Conservation (phyloP, 2,797 vertebrate species). For the Euthynnus affinis region DNA sequence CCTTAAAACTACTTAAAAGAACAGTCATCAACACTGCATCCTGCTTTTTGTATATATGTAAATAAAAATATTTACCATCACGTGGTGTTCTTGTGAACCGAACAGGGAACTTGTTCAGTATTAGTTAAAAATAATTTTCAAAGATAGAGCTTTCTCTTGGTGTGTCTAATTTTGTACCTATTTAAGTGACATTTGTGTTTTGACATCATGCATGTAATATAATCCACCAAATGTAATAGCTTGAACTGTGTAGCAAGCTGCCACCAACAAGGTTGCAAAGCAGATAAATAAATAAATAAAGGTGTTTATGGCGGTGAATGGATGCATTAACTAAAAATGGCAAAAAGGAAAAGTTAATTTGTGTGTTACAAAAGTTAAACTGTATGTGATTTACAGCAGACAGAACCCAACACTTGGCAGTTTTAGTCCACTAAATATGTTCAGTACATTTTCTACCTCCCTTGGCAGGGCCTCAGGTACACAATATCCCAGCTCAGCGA, state of each 20-base stretch:
- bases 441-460: conserved; percentile 63
- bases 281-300: neutral
- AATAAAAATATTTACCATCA: conserved; percentile 69
- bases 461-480: conserved; percentile 24
- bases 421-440: neutral
- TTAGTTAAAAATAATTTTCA: conserved; percentile 65
- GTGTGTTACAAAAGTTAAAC: neutral
- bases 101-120: conserved; percentile 75
- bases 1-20: conserved; percentile 76
- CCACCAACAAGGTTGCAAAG: conserved; percentile 19
- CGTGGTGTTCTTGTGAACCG: conserved; percentile 69
- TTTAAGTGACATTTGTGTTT: conserved; percentile 64
- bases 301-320: conserved; percentile 2
- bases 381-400: conserved; percentile 16
- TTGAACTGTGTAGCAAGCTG: conserved; percentile 59
- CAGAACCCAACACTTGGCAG: conserved; percentile 10
- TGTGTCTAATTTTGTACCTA: conserved; percentile 64
- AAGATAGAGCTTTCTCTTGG: conserved; percentile 48
- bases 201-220: conserved; percentile 58
- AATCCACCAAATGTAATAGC: conserved; percentile 41
- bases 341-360: neutral
- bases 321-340: conserved; percentile 27
- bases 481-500: neutral
- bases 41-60: conserved; percentile 77
- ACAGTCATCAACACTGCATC: conserved; percentile 68